A percentile compares a stretch with the other conserved stretches of the same genome.
Conservation (phyloP, 2,113 vertebrate genomes). For the Saiga tatarica region DNA sequence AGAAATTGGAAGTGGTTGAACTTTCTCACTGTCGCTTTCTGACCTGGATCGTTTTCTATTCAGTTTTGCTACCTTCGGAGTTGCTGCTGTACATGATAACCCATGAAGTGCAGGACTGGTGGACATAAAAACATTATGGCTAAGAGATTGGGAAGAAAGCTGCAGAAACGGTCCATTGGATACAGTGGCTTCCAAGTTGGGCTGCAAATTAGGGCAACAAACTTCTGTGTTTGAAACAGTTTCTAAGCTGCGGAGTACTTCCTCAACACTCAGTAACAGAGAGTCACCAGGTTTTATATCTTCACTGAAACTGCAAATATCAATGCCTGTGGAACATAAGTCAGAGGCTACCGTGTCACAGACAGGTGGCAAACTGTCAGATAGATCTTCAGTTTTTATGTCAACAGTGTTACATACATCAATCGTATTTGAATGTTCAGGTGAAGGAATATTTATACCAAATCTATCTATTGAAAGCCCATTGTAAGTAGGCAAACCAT, state of each 20-base stretch:
- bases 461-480: slow-evolving; percentile 90
- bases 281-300: slow-evolving; percentile 92
- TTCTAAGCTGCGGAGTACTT: slow-evolving; percentile 94
- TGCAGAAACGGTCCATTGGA: slow-evolving; percentile 89
- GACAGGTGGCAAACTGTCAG: slow-evolving; percentile 87
- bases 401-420: slow-evolving; percentile 89
- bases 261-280: slow-evolving; percentile 94
- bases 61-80: slow-evolving; percentile 88
- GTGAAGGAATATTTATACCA: slow-evolving; percentile 88
- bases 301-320: slow-evolving; percentile 92
- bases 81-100: slow-evolving; percentile 86
- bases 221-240: slow-evolving; percentile 88
- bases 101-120: slow-evolving; percentile 84
- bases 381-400: slow-evolving; percentile 87
- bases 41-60: slow-evolving; percentile 96
- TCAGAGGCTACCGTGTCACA: slow-evolving; percentile 89
- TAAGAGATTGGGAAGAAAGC: slow-evolving; percentile 87
- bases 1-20: slow-evolving; percentile 94
- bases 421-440: slow-evolving; percentile 84
- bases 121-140: slow-evolving; percentile 85
- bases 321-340: slow-evolving; percentile 89
- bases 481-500: slow-evolving; percentile 93
- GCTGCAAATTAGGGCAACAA: slow-evolving; percentile 85
- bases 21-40: slow-evolving; percentile 96
- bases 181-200: slow-evolving; percentile 83